Base-by-base conservation (phyloP, 1,140 invertebrate species). In the Diorhabda sublineata region DNA sequence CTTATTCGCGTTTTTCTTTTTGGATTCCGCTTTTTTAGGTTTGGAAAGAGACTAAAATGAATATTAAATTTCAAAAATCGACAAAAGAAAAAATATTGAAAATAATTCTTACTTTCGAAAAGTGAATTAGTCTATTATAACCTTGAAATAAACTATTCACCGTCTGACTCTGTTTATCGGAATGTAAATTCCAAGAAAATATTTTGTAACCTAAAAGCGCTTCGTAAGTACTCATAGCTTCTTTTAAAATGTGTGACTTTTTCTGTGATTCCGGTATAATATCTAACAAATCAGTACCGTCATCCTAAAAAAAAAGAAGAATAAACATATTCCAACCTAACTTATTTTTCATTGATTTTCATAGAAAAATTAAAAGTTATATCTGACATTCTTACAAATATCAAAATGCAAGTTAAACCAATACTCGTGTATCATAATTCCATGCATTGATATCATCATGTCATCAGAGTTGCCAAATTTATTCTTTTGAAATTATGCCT, bases 201-300 rank as follows among this genome's bases (percentile, higher is more conserved):
- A 87, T 81, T 76, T 77, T 82, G 69, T 80, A 86, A 5, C 81
- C 81, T 8, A 86, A 85, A 9, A 87, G 72, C 45, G 84, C 81
- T 71, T 87, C 86, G 60, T 82, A 85, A 56, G 82, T 77, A 3
- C 71, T 79, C 41, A 85, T 73, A 1, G 79, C 77, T 64, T 85
- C 77, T 70, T 83, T 79, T 44, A 87, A 68, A 43, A 78, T 76
- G 26, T 81, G 73, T 5, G 83, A 63, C 76, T 83, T 84, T 47
- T 78, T 69, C 68, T 85, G 81, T 26, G 81, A 77, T 70, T 84
- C 84, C 7, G 82, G 79, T 66, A 80, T 64, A 45, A 81, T 76
- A 45, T 84, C 84, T 0, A 79, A 67, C 3, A 85, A 71, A 71
- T 84, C 80, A 0, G 78, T 79, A 2, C 76, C 76, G 61, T 85